These are phyloP conservation scores for Sesia apiformis DNA, from an alignment of 2,888 invertebrate species.

Conservation along the genomic window DNA sequence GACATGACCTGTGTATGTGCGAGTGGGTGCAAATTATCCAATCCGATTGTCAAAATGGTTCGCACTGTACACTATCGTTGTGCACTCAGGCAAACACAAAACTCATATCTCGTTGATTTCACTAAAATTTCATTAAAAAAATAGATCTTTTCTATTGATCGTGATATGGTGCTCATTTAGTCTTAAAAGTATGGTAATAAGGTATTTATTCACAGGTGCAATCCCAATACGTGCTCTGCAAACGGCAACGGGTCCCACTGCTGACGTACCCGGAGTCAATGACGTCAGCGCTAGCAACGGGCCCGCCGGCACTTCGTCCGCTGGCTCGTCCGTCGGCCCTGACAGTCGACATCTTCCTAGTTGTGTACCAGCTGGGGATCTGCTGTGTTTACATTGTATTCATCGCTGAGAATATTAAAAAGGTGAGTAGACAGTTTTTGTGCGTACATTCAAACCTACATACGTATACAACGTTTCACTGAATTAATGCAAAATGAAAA, in stretches of 20 bases:
- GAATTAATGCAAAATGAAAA: no score
- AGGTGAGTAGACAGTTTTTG: conserved; percentile 45
- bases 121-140: background rate
- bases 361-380: conserved; percentile 92
- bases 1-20: no score
- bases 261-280: conserved; percentile 91
- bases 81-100: no score
- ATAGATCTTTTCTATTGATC: background rate
- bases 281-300: conserved; percentile 82
- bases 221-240: conserved; percentile 75
- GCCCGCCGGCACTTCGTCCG: conserved; percentile 78
- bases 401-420: conserved; percentile 87
- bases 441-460: no score
- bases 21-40: no score
- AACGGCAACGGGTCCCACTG: conserved; percentile 77
- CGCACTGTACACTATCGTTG: no score
- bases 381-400: conserved; percentile 98
- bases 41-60: no score
- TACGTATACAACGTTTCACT: no score
- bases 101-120: background rate
- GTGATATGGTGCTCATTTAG: background rate
- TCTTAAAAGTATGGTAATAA: background rate
- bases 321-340: conserved; percentile 76
- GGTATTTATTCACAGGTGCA: conserved; percentile 36
- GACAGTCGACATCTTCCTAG: conserved; percentile 79